phyloP scores from a whole-genome alignment of 2,113 vertebrate genomes.

The Poeciliopsis prolifica region DNA sequence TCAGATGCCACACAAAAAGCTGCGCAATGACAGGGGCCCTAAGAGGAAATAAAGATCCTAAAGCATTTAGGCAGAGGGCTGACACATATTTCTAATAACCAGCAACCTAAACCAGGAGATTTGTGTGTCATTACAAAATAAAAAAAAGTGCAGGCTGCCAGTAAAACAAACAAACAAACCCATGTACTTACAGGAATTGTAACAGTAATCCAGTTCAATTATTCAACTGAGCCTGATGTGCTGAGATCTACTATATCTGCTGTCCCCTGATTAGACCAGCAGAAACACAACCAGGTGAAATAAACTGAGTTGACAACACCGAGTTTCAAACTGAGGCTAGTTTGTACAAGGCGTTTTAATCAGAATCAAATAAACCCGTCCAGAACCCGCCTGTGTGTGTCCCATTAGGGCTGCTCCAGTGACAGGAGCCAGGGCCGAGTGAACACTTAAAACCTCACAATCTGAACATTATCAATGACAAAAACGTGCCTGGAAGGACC shows the following conservation, averaged over 20 bases:
- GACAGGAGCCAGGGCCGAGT: conserved; percentile 20
- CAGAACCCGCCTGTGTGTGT: conserved; percentile 36
- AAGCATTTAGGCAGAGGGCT: conserved; percentile 40
- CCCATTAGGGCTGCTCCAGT: conserved; percentile 41
- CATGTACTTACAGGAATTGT: conserved; percentile 24
- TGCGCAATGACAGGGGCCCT: conserved; percentile 55
- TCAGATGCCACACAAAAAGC: conserved; percentile 55
- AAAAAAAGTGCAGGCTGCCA: neutral
- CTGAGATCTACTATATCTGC: conserved; percentile 32
- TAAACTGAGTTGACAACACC: conserved; percentile 17
- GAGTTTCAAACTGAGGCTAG: conserved; percentile 38
- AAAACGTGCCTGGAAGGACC: neutral
- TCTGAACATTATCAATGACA: neutral
- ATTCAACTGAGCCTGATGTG: conserved; percentile 41
- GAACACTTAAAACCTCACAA: neutral
- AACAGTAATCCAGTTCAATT: conserved; percentile 38
- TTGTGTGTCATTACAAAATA: neutral
- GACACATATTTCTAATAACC: conserved; percentile 32
- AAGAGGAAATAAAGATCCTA: conserved; percentile 42
- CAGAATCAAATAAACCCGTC: conserved; percentile 32
- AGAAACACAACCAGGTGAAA: conserved; percentile 11
- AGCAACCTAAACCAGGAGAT: too few relatives aligned
- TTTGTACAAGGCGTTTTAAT: conserved; percentile 51
- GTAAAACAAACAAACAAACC: neutral
- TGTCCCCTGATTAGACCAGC: conserved; percentile 18